A percentile compares a stretch with the other conserved stretches of the same genome.
Conservation (phyloP, 2,797 vertebrate species). For the Sternotherus odoratus region DNA sequence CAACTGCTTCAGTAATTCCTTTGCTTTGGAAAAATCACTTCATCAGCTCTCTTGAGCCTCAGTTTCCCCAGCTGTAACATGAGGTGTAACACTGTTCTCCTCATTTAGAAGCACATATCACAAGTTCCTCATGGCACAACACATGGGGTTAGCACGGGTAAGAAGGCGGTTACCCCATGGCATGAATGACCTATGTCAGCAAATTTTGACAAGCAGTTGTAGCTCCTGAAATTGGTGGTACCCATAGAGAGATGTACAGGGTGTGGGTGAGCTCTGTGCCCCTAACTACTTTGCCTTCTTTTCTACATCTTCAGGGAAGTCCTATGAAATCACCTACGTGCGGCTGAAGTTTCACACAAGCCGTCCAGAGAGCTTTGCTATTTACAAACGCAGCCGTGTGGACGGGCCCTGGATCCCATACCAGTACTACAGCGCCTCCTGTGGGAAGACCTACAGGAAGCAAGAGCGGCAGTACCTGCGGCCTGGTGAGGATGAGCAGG, state of each 20-base stretch:
- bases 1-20: background rate
- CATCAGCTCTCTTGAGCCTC: background rate
- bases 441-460: slow-evolving; percentile 85
- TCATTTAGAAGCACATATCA: background rate
- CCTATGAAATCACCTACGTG: slow-evolving; percentile 95
- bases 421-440: slow-evolving; percentile 95
- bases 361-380: slow-evolving; percentile 94
- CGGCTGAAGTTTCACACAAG: slow-evolving; percentile 95
- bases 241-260: background rate
- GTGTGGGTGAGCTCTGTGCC: background rate
- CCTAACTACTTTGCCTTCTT: background rate
- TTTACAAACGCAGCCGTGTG: slow-evolving; percentile 87
- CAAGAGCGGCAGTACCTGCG: slow-evolving; percentile 80
- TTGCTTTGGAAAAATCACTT: background rate
- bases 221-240: background rate
- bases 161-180: background rate
- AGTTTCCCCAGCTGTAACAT: background rate
- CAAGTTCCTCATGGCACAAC: background rate
- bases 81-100: background rate
- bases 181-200: background rate
- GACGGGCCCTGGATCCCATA: slow-evolving; percentile 90
- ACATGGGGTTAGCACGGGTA: background rate
- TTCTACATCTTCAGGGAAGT: slow-evolving; percentile 84
- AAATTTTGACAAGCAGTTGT: background rate
- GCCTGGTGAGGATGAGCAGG: slow-evolving; percentile 88